Evolutionary conservation across 2,888 invertebrate species (phyloP), one percentile per base, ranked within the genome.

Genomic region (Eupelmus urozonus): DNA sequence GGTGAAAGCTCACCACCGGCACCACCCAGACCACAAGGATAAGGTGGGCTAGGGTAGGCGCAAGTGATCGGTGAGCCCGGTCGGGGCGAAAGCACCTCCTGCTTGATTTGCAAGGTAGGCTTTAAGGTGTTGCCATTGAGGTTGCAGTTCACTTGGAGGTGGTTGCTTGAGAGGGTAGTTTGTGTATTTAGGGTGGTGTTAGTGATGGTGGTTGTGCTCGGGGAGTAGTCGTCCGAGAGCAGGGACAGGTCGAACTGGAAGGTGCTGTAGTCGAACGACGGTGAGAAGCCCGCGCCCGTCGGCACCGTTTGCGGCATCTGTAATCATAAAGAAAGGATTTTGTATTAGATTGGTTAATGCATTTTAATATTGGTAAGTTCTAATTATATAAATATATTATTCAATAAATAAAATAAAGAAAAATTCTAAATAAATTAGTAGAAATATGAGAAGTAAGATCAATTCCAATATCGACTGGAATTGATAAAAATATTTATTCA

Each of bases 291-390:
- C 76, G 84, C 85, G 86, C 94, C 94, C 85, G 94, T 93, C 77
- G 95, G 95, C 85, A 95, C 95, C 86, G 94, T 95, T 91, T 95
- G 95, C 90, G 95, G 94, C 95, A 95, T 95, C 95, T 95, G 93
- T 13, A 91, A 92, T 82, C 83, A 84, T 82, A 82, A 80, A 80
- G 69, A n/a, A n/a, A n/a, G n/a, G n/a, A n/a, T n/a, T 53, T 53
- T 53, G 4, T 20, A 20, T 53, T 20, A 53, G 20, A 20, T 34
- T 34, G 3, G 9, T 5, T 34, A 34, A 34, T 34, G 34, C 3
- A 34, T n/a, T n/a, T n/a, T n/a, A n/a, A n/a, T n/a, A 34, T 34
- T 34, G 9, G 9, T 34, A 34, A 34, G n/a, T n/a, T n/a, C 9
- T 34, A 9, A 34, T 34, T 5, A 34, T 34, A 34, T 34, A 34